phyloP scores from a whole-genome alignment of 2,797 vertebrate genomes.

The Ambastaia sidthimunki region DNA sequence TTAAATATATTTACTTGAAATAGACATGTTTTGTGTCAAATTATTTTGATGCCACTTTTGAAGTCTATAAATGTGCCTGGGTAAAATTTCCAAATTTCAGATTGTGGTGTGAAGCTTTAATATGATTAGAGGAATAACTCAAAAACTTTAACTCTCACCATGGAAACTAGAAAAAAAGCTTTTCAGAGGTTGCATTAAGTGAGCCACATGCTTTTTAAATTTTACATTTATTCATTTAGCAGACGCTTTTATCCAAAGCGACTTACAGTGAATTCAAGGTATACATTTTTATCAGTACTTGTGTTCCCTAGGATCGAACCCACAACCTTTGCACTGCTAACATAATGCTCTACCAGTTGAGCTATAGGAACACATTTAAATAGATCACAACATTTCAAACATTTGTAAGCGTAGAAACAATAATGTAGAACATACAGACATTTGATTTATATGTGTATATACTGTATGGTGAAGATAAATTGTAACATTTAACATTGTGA shows the following conservation, averaged over 20 bases:
- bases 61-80: slow-evolving; percentile 77
- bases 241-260: too few relatives aligned
- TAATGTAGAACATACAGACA: not conserved
- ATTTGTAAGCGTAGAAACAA: not conserved
- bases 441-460: not conserved
- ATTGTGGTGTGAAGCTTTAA: slow-evolving; percentile 74
- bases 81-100: slow-evolving; percentile 77
- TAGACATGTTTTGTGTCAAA: slow-evolving; percentile 81
- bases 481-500: too few relatives aligned
- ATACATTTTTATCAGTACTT: too few relatives aligned
- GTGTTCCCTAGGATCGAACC: too few relatives aligned
- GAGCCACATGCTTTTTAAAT: not conserved
- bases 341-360: too few relatives aligned
- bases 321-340: too few relatives aligned
- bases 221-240: too few relatives aligned
- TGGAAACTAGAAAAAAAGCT: slow-evolving; percentile 39
- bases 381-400: not conserved
- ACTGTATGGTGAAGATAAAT: not conserved
- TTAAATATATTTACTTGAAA: slow-evolving; percentile 83
- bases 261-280: too few relatives aligned
- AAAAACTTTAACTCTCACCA: slow-evolving; percentile 53
- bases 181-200: not conserved
- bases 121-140: slow-evolving; percentile 67
- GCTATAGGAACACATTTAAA: not conserved
- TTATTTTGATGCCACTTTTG: slow-evolving; percentile 83